phyloP scores from a whole-genome alignment of 2,888 invertebrate genomes.

The Spodoptera littoralis region DNA sequence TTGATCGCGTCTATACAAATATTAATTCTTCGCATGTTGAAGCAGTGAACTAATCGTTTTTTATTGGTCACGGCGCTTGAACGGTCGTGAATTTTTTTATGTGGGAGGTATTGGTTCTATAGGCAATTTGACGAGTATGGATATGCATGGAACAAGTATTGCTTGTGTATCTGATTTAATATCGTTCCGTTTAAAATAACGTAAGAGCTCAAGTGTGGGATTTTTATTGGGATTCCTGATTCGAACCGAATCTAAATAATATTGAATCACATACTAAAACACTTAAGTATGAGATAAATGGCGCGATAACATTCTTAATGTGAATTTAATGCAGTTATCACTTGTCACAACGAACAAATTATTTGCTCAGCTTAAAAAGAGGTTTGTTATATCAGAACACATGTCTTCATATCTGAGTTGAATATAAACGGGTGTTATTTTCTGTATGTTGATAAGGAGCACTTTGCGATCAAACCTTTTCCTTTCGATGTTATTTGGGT shows the following conservation, averaged over 20 bases:
- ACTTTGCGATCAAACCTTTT: constrained; percentile 54
- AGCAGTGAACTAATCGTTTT: constrained; percentile 77
- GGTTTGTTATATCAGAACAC: constrained; percentile 39
- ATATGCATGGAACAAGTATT: constrained; percentile 54
- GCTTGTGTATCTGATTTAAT: constrained; percentile 58
- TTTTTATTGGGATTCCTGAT: constrained; percentile 49
- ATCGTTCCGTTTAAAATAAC: constrained; percentile 32
- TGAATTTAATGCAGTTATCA: constrained; percentile 50
- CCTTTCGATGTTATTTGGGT: constrained; percentile 44
- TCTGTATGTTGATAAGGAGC: constrained; percentile 51
- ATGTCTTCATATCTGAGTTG: constrained; percentile 40
- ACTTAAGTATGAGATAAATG: constrained; percentile 43
- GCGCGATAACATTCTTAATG: constrained; percentile 44
- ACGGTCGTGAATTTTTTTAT: constrained; percentile 67
- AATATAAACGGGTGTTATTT: constrained; percentile 50
- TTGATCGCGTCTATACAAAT: constrained; percentile 83
- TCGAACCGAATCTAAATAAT: constrained; percentile 38
- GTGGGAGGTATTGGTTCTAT: constrained; percentile 69
- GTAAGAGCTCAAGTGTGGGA: constrained; percentile 43
- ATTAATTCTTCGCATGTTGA: constrained; percentile 80
- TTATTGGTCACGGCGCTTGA: constrained; percentile 72
- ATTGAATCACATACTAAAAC: constrained; percentile 35
- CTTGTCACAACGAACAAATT: constrained; percentile 49
- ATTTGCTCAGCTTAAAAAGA: constrained; percentile 48
- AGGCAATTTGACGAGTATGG: constrained; percentile 62